These are phyloP conservation scores for Fregetta grallaria DNA, from an alignment of 2,113 vertebrate genomes.

Conservation along the genomic window DNA sequence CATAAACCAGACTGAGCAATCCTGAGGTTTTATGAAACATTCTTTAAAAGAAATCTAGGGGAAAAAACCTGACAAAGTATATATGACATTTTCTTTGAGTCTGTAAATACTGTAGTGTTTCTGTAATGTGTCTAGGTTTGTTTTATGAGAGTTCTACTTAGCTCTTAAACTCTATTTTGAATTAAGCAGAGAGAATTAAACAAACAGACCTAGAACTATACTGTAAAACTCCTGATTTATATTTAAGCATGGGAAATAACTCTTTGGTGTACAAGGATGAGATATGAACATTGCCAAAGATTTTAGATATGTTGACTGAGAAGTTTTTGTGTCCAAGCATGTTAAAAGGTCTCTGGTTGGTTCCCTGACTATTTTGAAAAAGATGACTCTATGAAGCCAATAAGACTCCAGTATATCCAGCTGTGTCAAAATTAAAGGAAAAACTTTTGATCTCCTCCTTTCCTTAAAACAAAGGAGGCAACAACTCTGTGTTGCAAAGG, in stretches of 20 bases:
- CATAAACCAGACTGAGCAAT: not conserved
- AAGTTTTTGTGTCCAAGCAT: not conserved
- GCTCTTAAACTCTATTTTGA: not conserved
- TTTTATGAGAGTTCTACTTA: not conserved
- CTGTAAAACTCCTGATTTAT: not conserved
- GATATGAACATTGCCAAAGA: not conserved
- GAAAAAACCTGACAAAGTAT: not conserved
- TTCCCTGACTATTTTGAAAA: not conserved
- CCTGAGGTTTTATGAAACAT: not conserved
- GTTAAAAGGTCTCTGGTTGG: not conserved
- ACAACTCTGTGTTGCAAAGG: not conserved
- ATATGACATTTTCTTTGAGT: not conserved
- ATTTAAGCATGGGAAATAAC: not conserved
- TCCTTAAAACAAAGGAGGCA: not conserved
- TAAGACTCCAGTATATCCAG: not conserved
- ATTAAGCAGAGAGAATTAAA: not conserved
- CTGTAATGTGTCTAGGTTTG: not conserved
- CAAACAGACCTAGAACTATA: not conserved
- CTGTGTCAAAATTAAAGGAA: not conserved
- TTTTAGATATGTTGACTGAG: not conserved
- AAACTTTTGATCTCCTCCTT: not conserved
- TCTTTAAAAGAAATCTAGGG: not conserved
- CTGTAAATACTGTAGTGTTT: not conserved
- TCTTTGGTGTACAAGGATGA: not conserved
- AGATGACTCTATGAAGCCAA: not conserved